Evolutionary conservation across 2,888 invertebrate genomes (phyloP), one percentile per base, ranked within the genome.

Genomic region (Vesta saturnalis): DNA sequence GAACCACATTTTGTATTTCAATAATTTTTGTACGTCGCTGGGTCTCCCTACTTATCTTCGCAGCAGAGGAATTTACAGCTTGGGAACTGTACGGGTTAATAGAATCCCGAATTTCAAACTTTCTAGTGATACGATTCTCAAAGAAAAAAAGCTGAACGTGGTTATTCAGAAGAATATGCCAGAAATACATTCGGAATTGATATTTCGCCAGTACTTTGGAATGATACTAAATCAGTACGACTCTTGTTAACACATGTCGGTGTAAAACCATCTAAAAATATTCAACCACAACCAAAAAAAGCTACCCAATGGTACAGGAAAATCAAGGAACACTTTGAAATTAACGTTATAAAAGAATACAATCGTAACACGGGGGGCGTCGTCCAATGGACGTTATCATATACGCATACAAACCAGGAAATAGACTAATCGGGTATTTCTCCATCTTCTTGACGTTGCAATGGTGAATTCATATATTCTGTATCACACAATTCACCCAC

Each of bases 161-260:
- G n/a, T 12, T 47, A 47, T 47, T 47, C 52, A 3, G 52, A 52
- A 52, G 52, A 52, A 52, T 52, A 52, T 19, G 52, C 15, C 12
- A 15, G 52, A 18, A 16, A 52, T 14, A 15, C 52, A 18, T 52
- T 52, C 12, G 52, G 16, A 14, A 16, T 52, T 16, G 52, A 52
- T 52, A 52, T 52, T 14, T 52, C 18, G 12, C 15, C 52, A 16
- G 52, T 52, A 10, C 43, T 43, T 3, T 43, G 65, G 79, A 79
- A 60, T 74, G 72, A 66, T 72, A 78, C 69, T 23, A 23, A 23
- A 23, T 8, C 23, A 8, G 23, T 23, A 23, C 23, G 23, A 8
- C 23, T 23, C 23, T 74, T 77, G 70, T 80, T 80, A 60, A 79
- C 79, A 54, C 80, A 78, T 63, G 79, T 80, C 69, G 79, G 79